These are phyloP conservation scores for Phasia obesa DNA, from an alignment of 2,888 invertebrate genomes.

Conservation along the genomic window DNA sequence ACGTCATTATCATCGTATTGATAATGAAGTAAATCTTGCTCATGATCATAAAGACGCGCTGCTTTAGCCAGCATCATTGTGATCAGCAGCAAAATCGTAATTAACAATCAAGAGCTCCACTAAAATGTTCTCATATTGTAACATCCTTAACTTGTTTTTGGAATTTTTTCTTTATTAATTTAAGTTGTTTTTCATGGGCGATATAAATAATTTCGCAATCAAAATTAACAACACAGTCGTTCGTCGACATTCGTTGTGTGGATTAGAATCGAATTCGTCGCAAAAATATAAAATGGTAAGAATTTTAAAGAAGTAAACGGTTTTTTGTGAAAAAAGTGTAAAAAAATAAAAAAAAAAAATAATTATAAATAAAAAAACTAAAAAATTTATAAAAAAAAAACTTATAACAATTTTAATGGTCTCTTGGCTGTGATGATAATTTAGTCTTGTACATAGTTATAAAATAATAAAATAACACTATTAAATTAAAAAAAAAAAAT, in stretches of 20 bases:
- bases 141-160: slow-evolving; percentile 76
- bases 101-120: slow-evolving; percentile 31
- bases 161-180: slow-evolving; percentile 35
- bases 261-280: slow-evolving; percentile 74
- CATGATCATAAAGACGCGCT: slow-evolving; percentile 31
- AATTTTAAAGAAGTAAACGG: slow-evolving; percentile 18
- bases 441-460: neutral
- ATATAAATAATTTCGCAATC: slow-evolving; percentile 80
- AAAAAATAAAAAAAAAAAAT: too few species aligned
- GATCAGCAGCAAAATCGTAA: slow-evolving; percentile 14
- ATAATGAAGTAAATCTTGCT: slow-evolving; percentile 5
- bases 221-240: slow-evolving; percentile 77
- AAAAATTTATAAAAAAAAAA: neutral
- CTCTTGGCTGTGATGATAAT: neutral
- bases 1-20: too few species aligned
- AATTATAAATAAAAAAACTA: slow-evolving; percentile 1
- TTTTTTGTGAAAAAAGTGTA: neutral
- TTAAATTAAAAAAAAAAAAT: neutral
- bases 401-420: neutral
- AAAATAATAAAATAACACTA: too few species aligned
- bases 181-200: slow-evolving; percentile 62
- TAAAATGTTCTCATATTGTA: slow-evolving; percentile 62
- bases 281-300: slow-evolving; percentile 77
- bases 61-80: slow-evolving; percentile 37
- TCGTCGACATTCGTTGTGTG: slow-evolving; percentile 79